Evolutionary conservation across 2,888 invertebrate species (phyloP), one percentile per base, ranked within the genome.

Genomic region (Drosophila villosipedis): DNA sequence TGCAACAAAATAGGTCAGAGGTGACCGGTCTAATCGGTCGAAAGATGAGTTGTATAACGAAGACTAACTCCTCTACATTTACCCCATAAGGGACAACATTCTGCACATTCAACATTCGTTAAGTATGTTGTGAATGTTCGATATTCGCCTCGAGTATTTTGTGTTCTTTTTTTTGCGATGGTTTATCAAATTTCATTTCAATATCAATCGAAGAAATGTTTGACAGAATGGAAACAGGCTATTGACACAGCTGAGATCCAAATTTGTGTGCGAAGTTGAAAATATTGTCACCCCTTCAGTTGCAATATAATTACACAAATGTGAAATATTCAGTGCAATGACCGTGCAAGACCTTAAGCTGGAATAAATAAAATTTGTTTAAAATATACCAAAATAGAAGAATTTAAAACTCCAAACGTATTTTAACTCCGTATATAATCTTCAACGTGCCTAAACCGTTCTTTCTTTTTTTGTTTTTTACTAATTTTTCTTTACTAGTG

Each of bases 401-500:
- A 1, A 25, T 16, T 25, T 16, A 9, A 25, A 47, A 16, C 25
- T 47, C 25, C 16, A 4, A 9, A 25, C 4, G 16, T 25, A 2
- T 16, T 16, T 35, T 35, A 35, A 14, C 35, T 35, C 0, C 35
- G 14, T 0, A 35, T 35, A 19, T 25, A 47, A 25, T 47, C 25
- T 25, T 16, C 1, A 1, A 4, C 22, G 43, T 43, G 43, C 1
- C 1, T 43, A 1, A 43, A 2, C 12, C 43, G 12, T 12, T 43
- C 5, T 9, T 25, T 25, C 2, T 2, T 9, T 16, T 47, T 10
- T 2, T 3, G 0, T 6, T 22, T 22, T 22, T 47, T 47, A 7
- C 25, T 14, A n/a, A 4, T 55, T 6, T 4, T 16, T 16, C 31
- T 63, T 75, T 58, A 53, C 62, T 68, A 71, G 71, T 63, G 70